Evolutionary conservation across 2,113 vertebrate genomes (phyloP).

Genomic region (Myanophis thanlyinensis): DNA sequence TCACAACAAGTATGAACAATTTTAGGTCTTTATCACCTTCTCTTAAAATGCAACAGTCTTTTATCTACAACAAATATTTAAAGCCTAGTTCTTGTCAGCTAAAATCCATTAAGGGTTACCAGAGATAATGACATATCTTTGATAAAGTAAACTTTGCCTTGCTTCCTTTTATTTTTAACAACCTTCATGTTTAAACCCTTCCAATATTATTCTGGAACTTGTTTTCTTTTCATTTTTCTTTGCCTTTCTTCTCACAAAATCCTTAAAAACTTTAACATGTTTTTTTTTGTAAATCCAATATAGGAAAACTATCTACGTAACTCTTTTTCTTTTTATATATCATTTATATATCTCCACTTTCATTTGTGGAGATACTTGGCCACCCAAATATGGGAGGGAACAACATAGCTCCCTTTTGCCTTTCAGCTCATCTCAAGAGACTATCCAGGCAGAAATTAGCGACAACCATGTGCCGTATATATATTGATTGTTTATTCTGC

Average conservation of each 20-base stretch:
- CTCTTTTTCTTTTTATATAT: neutral
- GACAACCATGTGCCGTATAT: too few relatives aligned
- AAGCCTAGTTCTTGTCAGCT: neutral
- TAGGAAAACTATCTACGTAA: neutral
- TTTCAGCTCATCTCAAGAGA: too few relatives aligned
- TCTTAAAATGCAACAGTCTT: neutral
- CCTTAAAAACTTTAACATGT: neutral
- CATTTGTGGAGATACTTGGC: too few relatives aligned
- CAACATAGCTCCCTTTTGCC: too few relatives aligned
- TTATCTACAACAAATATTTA: neutral
- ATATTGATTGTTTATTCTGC: too few relatives aligned
- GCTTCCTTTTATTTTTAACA: neutral
- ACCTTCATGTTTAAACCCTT: neutral
- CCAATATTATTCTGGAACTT: too few relatives aligned
- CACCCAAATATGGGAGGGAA: too few relatives aligned
- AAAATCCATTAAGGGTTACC: neutral
- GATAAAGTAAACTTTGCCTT: neutral
- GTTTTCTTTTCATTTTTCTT: too few relatives aligned
- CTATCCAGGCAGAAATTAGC: too few relatives aligned
- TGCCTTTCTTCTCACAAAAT: too few relatives aligned
- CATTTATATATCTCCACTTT: too few relatives aligned
- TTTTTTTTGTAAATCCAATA: neutral
- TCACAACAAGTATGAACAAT: neutral
- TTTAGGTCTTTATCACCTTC: neutral
- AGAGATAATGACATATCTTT: neutral